phyloP scores from a whole-genome alignment of 2,888 invertebrate species.

The Isoperla grammatica region DNA sequence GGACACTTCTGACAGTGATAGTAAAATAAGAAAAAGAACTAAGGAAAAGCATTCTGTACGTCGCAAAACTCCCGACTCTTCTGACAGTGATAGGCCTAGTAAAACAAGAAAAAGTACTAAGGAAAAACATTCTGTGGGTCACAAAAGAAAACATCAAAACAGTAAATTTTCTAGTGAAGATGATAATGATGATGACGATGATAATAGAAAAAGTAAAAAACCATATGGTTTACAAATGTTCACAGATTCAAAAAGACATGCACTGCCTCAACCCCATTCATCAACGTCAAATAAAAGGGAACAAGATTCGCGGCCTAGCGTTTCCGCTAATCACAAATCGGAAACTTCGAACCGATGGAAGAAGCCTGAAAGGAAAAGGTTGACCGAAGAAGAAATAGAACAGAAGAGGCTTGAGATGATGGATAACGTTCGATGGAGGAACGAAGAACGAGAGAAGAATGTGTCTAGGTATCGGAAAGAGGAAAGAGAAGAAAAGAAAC shows the following conservation, averaged over 20 bases:
- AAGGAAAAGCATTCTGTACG: too few relatives aligned
- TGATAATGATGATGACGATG: constrained; percentile 18
- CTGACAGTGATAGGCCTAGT: constrained; percentile 29
- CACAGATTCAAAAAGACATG: background rate
- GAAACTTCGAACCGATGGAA: constrained; percentile 7
- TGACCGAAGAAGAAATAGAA: constrained; percentile 63
- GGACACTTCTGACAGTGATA: constrained; percentile 27
- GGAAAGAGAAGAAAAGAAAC: constrained; percentile 47
- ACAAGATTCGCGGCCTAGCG: background rate
- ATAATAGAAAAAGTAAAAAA: constrained; percentile 16
- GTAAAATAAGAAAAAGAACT: constrained; percentile 3
- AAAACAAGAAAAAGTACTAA: constrained; percentile 6
- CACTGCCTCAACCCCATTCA: background rate
- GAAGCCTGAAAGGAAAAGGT: constrained; percentile 34
- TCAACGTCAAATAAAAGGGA: constrained; percentile 26
- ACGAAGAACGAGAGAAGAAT: constrained; percentile 53
- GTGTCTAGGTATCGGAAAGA: constrained; percentile 59
- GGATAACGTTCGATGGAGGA: constrained; percentile 57
- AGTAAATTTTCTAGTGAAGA: constrained; percentile 14
- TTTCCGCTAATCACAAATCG: background rate
- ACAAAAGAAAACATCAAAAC: constrained; percentile 20
- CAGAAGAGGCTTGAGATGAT: constrained; percentile 72
- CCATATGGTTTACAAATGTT: constrained; percentile 20
- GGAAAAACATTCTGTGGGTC: constrained; percentile 12
- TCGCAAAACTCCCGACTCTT: constrained; percentile 16